phyloP scores from a whole-genome alignment of 2,797 vertebrate species.

The Gymnocypris eckloni region DNA sequence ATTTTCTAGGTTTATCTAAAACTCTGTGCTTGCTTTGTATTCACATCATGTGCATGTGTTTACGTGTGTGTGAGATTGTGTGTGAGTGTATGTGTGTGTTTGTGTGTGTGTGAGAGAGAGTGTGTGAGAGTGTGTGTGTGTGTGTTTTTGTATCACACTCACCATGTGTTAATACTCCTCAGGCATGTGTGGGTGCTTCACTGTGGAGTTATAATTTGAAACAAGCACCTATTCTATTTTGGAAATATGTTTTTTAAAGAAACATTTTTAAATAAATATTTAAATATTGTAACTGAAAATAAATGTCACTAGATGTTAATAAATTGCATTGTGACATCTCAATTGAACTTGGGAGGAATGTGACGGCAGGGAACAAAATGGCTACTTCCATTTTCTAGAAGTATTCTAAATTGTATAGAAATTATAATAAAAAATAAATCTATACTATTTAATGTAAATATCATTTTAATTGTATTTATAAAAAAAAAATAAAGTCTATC shows the following conservation, averaged over 20 bases:
- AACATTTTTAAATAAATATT: background rate
- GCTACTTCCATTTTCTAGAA: background rate
- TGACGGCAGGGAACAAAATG: background rate
- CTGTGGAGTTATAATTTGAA: constrained; percentile 17
- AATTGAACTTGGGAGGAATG: background rate
- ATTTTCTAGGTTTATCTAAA: constrained; percentile 20
- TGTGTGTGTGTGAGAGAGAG: background rate
- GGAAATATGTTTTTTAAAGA: background rate
- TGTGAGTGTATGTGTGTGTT: constrained; percentile 9
- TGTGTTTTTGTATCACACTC: constrained; percentile 4
- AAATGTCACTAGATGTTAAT: background rate
- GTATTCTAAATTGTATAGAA: background rate
- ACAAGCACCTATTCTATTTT: background rate
- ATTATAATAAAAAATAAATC: background rate
- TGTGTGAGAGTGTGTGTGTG: constrained; percentile 10
- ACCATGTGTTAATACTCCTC: background rate
- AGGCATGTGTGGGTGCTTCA: background rate
- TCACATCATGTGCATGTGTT: background rate
- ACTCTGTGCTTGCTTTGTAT: constrained; percentile 21
- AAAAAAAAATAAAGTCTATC: background rate
- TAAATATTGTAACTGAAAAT: background rate
- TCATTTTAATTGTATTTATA: background rate
- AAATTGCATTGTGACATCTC: background rate
- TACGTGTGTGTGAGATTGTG: background rate
- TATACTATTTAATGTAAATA: background rate